Evolutionary conservation across 1,140 invertebrate genomes (phyloP).

Genomic region (Drusus annulatus): DNA sequence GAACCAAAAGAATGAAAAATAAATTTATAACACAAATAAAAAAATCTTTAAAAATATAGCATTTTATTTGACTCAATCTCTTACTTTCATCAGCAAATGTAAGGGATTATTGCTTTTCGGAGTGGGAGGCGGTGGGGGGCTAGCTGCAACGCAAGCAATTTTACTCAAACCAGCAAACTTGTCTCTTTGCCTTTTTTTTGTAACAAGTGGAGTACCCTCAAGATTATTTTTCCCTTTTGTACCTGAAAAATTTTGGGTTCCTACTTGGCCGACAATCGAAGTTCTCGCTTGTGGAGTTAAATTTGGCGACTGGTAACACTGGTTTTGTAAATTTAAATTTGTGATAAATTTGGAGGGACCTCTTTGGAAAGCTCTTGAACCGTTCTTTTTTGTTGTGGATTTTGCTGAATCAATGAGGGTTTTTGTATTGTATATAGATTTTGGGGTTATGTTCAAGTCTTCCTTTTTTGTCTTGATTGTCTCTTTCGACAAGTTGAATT

Average conservation of each 20-base stretch:
- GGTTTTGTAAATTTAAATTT: constrained; percentile 12
- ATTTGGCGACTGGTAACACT: constrained; percentile 1
- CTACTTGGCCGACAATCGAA: no score
- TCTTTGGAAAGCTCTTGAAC: not conserved
- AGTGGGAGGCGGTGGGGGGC: not conserved
- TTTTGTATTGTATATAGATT: not conserved
- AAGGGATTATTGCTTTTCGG: constrained; percentile 42
- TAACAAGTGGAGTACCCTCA: not conserved
- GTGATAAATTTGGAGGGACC: not conserved
- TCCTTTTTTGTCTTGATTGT: not conserved
- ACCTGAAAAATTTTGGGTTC: not conserved
- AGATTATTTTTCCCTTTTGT: not conserved
- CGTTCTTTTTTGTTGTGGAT: not conserved
- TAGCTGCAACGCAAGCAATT: constrained; percentile 32
- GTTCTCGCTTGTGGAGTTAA: not conserved
- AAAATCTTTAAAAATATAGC: no score
- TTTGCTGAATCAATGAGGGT: not conserved
- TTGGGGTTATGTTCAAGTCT: not conserved
- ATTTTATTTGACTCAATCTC: not conserved
- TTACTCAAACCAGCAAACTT: constrained; percentile 43
- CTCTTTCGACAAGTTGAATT: not conserved
- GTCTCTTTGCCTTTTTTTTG: constrained; percentile 39
- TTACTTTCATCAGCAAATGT: constrained; percentile 13
- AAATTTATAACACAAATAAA: no score
- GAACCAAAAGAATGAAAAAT: no score